phyloP scores from a whole-genome alignment of 2,113 vertebrate species.

The Motacilla alba region DNA sequence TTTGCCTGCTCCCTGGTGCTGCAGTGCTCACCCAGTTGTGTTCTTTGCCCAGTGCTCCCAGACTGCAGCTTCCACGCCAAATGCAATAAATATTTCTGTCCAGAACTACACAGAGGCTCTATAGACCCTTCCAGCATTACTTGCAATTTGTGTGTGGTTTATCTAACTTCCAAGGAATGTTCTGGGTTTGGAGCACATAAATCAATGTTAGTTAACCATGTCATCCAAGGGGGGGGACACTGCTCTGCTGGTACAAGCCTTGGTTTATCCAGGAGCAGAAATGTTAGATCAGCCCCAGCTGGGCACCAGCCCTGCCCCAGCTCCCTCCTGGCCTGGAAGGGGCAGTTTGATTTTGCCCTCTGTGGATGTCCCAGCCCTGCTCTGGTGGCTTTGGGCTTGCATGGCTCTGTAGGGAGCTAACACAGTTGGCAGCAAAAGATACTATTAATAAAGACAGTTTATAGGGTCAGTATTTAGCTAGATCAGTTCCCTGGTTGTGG shows the following conservation, averaged over 20 bases:
- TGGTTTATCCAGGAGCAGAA: background rate
- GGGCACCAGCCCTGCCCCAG: background rate
- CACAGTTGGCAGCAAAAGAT: background rate
- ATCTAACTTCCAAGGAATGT: constrained; percentile 16
- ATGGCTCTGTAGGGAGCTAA: background rate
- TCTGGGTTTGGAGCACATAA: constrained; percentile 17
- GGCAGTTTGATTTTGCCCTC: background rate
- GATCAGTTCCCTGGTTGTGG: background rate
- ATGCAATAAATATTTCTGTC: constrained; percentile 51
- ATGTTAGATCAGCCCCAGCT: background rate
- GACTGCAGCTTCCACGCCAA: constrained; percentile 16
- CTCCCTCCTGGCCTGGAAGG: background rate
- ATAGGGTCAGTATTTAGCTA: rapidly evolving
- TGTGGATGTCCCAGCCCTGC: background rate
- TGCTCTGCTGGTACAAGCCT: background rate
- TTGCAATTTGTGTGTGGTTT: constrained; percentile 43
- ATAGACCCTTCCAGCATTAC: background rate
- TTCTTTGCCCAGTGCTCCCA: background rate
- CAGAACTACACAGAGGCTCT: background rate
- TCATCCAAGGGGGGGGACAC: background rate
- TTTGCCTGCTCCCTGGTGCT: constrained; percentile 36
- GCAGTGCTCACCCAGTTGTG: constrained; percentile 10
- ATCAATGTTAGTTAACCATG: background rate
- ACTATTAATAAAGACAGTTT: rapidly evolving
- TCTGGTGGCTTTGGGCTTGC: background rate